Percentiles rank a stretch among this genome's conserved stretches.
phyloP scores from a whole-genome alignment of 2,113 vertebrate genomes.

The Caloenas nicobarica region DNA sequence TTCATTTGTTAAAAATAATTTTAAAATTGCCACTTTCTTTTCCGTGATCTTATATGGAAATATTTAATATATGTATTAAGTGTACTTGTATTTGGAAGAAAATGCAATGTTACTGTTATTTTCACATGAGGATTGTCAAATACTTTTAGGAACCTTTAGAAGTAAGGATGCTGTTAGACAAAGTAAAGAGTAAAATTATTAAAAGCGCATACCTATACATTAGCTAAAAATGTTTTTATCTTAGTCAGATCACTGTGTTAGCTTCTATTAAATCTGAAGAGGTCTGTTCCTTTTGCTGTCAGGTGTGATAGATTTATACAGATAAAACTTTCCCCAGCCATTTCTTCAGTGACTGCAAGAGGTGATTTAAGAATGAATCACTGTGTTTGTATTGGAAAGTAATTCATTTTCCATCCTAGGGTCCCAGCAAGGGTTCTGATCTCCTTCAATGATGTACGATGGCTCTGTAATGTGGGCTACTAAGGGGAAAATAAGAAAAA shows the following conservation, averaged over 20 bases:
- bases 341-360: neutral
- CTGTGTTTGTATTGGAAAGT: slow-evolving; percentile 9
- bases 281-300: neutral
- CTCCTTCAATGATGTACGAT: neutral
- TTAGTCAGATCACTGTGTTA: slow-evolving; percentile 3
- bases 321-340: neutral
- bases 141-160: neutral
- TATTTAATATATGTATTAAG: neutral
- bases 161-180: neutral
- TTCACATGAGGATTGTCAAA: neutral
- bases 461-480: neutral
- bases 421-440: neutral
- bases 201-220: neutral
- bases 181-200: slow-evolving; percentile 2
- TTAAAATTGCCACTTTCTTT: neutral
- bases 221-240: neutral
- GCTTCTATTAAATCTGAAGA: slow-evolving; percentile 32
- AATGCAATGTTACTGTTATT: neutral
- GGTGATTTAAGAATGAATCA: neutral
- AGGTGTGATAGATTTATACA: neutral
- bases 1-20: neutral
- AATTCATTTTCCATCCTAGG: neutral
- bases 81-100: neutral
- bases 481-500: neutral
- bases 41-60: neutral